Conservation (phyloP, 2,113 vertebrate genomes). For the Caranx ignobilis region DNA sequence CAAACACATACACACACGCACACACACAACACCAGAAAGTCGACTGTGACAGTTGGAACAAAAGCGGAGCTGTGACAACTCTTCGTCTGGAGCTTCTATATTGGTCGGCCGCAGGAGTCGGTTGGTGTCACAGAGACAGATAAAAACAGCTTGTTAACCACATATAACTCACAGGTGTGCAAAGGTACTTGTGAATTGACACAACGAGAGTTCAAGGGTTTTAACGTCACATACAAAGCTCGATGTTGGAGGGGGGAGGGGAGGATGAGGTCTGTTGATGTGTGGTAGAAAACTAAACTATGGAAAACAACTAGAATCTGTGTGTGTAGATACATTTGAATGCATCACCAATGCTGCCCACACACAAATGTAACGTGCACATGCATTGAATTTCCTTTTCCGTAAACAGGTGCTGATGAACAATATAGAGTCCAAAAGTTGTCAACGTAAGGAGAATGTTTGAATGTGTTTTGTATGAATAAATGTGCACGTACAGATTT, state of each 20-base stretch:
- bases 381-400: too few relatives aligned
- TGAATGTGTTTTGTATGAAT: too few relatives aligned
- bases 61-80: neutral
- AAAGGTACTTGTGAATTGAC: neutral
- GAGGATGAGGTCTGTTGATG: neutral
- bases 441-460: too few relatives aligned
- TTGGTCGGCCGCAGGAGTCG: constrained; percentile 16
- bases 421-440: too few relatives aligned
- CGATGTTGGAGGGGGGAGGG: neutral
- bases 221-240: neutral
- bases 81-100: neutral
- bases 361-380: too few relatives aligned
- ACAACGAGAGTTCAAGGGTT: neutral
- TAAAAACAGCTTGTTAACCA: constrained; percentile 24
- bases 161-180: constrained; percentile 23
- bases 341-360: too few relatives aligned
- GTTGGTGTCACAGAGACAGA: constrained; percentile 23
- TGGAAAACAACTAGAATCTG: neutral
- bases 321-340: neutral
- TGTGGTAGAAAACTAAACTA: neutral
- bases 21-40: neutral
- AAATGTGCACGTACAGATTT: too few relatives aligned
- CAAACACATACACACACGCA: too few relatives aligned
- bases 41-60: constrained; percentile 11
- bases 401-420: too few relatives aligned